These are phyloP conservation scores for Mesochorus sp. DNA, from an alignment of 2,888 invertebrate species.

Conservation along the genomic window DNA sequence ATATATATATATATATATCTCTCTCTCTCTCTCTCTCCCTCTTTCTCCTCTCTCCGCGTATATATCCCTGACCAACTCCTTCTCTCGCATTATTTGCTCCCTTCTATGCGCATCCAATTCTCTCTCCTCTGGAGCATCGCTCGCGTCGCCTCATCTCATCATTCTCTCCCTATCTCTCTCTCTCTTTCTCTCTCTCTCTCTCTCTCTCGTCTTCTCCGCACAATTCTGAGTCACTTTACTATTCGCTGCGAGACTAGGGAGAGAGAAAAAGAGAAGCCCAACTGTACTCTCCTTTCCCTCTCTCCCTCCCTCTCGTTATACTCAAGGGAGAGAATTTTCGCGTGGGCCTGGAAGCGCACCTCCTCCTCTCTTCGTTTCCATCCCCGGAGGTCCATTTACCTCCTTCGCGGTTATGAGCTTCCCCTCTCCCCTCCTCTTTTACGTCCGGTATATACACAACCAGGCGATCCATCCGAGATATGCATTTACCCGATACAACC, in stretches of 20 bases:
- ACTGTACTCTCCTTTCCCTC: slow-evolving; percentile 30
- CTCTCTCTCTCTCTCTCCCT: slow-evolving; percentile 28
- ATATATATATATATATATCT: neutral
- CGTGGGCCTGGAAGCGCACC: slow-evolving; percentile 34
- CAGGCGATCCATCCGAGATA: slow-evolving; percentile 58
- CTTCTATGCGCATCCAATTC: slow-evolving; percentile 62
- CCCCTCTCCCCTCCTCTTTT: slow-evolving; percentile 39
- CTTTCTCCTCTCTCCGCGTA: slow-evolving; percentile 50
- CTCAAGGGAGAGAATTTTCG: slow-evolving; percentile 34
- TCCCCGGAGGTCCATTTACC: slow-evolving; percentile 67
- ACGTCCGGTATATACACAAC: slow-evolving; percentile 20
- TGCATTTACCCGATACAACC: slow-evolving; percentile 55
- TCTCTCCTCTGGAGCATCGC: slow-evolving; percentile 21
- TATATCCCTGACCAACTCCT: slow-evolving; percentile 56
- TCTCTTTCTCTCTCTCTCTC: slow-evolving; percentile 15
- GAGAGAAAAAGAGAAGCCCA: neutral
- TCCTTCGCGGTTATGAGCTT: slow-evolving; percentile 40
- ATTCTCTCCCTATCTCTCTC: too few relatives aligned
- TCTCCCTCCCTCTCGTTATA: slow-evolving; percentile 27
- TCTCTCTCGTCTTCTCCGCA: slow-evolving; percentile 24
- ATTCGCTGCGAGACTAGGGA: neutral
- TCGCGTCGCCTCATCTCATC: slow-evolving; percentile 42
- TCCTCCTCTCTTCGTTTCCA: slow-evolving; percentile 41
- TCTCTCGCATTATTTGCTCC: slow-evolving; percentile 65
- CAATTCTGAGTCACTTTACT: slow-evolving; percentile 46